Base-by-base conservation (phyloP, 2,113 vertebrate genomes). In the Lycocorax pyrrhopterus region DNA sequence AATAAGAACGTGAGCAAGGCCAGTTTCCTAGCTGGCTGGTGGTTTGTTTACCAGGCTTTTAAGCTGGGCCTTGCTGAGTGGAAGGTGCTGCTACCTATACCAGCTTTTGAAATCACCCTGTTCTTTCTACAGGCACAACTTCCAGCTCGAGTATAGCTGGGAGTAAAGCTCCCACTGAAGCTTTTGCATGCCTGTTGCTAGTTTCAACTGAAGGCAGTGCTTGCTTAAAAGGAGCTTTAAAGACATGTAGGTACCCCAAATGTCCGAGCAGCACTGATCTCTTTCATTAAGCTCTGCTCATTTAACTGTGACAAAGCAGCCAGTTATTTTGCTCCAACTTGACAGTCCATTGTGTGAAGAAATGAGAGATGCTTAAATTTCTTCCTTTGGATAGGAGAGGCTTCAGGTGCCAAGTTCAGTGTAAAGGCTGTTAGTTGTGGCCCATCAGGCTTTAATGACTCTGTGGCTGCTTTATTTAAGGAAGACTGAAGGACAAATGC, bases 401-500 rank as follows among this genome's bases (percentile, higher is more conserved):
- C 64, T 59, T 44, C 23, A 67, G 88, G 68, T 92, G 88, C 67
- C 60, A 46, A 55, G 66, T 52, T 86, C n/a, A 26, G n/a, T 33
- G 53, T 64, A 37, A 47, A 58, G 43, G 63, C 83, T 90, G 63
- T 89, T 87, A 73, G 74, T 15, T 76, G 90, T 81, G 90, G 55
- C 55, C 80, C 37, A 59, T 95, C 83, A 77, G 76, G 55, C 78
- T 75, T 47, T 92, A 86, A 92, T 71, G 86, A 71, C 71, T 80
- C 47, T 71, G 64, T 60, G 51, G 41, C 46, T 46, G 32, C 82
- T 90, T 91, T 77, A 67, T 27, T 84, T 92, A 81, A 82, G 80
- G 77, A 90, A 92, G 82, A 60, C 39, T 89, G 67, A 82, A 96
- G 73, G 80, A 79, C 56, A 91, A 56, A 87, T 89, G 80, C 41